Base-by-base conservation (phyloP, 2,113 vertebrate species). In the Chitala chitala region DNA sequence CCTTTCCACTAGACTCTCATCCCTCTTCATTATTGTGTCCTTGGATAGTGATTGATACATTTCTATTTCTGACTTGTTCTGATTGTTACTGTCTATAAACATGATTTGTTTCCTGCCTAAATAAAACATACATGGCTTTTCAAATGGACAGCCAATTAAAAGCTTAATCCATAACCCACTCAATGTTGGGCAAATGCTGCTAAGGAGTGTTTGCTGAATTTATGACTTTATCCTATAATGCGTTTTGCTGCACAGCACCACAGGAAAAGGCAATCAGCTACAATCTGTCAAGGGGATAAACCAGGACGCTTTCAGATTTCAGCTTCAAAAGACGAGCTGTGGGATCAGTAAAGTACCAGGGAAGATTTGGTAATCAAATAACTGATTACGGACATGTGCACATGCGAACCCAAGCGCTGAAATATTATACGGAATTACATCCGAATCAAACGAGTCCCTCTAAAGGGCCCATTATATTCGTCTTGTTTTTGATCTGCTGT, bases 261-360 rank as follows among this genome's bases (percentile, higher is more conserved):
- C 38, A 12, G 22, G 3, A 59, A 59, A 48, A 48, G 24, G 40
- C 54, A 58, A 50, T 59, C 56, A 73, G 20, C 26, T 9, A 69
- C 44, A 36, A 69, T 69, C 68, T 69, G 44, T 36, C 13, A 24
- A 68, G n/a, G 17, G 64, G 64, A 68, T 68, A 42, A 68, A 38
- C 38, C 42, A 38, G 3, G 46, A 68, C 26, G 42, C 42, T 66
- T n/a, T 69, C 46, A 33, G 13, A 29, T 51, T 31, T 22, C 17
- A 33, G n/a, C 29, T 33, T 36, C 12, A 0, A 33, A 33, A 12
- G 48, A 53, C 2, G 46, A 3, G 65, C 29, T 29, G 48, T 12
- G 15, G 24, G 44, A 24, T 51, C n/a, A 56, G n/a, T 13, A 13
- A 38, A 69, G 26, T 1, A 2, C 3, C 1, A 69, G 7, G 8